Base-by-base conservation (phyloP, 64 coral and sea anemone species). In the Stylophora pistillata region DNA sequence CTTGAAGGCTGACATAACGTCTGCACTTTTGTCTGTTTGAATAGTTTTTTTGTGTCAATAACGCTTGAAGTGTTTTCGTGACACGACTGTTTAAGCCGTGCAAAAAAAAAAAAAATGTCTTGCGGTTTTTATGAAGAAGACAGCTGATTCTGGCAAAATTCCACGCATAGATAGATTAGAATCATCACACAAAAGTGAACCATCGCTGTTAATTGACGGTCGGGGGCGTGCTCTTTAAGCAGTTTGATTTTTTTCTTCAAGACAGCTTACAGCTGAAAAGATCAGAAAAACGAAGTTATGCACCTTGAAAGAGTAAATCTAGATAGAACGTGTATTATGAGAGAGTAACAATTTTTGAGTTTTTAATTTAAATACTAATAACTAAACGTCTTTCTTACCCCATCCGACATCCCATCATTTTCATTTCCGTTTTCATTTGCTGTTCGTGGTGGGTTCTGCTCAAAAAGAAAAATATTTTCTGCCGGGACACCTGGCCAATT, bases 151-250 rank as follows among this genome's bases (percentile, higher is more conserved):
- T 84, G 80, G 80, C 60, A 84, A 53, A 55, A 18, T n/a, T 84
- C 80, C 80, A 84, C 53, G 64, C 10, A 20, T 21, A 84, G 15
- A 84, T 61, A 84, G 80, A 82, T 82, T 82, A 82, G 30, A 82
- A 30, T 82, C 21, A 13, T 59, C 65, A 64, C 31, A 47, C 54
- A 30, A 65, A 63, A 65, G 29, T 63, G 14, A 81, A 41, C 79
- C 30, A 47, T 15, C 52, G 32, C 15, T 17, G 53, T 28, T 30
- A 53, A 78, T 53, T 76, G 73, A 52, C 15, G 26, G 4, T 30
- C 4, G 33, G 73, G 3, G 33, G 59, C n/a, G 53, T 29, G 28
- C 75, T 28, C n/a, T 9, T 68, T 68, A 68, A 68, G 64, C 26
- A 68, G n/a, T 68, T 68, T 68, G 64, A 26, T 68, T 68, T n/a